Percentiles rank a stretch among this genome's conserved stretches.
Conservation (phyloP, 2,797 vertebrate species). For the Tarsius wallacei region DNA sequence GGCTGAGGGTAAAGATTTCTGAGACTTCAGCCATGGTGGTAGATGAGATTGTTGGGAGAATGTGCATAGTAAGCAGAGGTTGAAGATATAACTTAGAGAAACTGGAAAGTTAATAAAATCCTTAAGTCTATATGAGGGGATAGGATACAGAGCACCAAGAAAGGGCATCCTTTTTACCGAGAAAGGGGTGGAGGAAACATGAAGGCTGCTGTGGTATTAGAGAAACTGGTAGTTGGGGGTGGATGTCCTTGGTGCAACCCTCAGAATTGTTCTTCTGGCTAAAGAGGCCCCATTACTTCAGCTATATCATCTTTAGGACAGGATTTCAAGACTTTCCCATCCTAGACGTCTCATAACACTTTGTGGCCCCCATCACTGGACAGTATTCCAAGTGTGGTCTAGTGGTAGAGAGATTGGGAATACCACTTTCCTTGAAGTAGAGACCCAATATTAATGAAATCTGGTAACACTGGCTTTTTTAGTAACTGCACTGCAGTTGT, state of each 20-base stretch:
- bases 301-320: neutral
- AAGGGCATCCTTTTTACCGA: constrained; percentile 5
- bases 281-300: constrained; percentile 22
- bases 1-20: constrained; percentile 46
- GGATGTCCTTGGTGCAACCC: neutral
- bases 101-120: constrained; percentile 21
- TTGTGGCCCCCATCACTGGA: neutral
- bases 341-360: constrained; percentile 31
- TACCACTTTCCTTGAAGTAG: constrained; percentile 51
- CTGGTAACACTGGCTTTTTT: constrained; percentile 6
- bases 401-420: constrained; percentile 30
- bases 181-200: neutral
- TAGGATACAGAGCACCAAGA: neutral
- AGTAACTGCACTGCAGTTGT: neutral
- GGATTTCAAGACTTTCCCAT: constrained; percentile 31
- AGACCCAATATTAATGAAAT: constrained; percentile 36
- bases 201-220: neutral
- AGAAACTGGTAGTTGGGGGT: neutral
- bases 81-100: constrained; percentile 44
- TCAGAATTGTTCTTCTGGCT: constrained; percentile 53
- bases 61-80: constrained; percentile 21
- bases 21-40: neutral
- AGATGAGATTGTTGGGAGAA: constrained; percentile 36
- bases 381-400: constrained; percentile 22
- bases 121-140: neutral